Base-by-base conservation (phyloP, 2,888 invertebrate genomes). In the Trileptium ribeirensis region DNA sequence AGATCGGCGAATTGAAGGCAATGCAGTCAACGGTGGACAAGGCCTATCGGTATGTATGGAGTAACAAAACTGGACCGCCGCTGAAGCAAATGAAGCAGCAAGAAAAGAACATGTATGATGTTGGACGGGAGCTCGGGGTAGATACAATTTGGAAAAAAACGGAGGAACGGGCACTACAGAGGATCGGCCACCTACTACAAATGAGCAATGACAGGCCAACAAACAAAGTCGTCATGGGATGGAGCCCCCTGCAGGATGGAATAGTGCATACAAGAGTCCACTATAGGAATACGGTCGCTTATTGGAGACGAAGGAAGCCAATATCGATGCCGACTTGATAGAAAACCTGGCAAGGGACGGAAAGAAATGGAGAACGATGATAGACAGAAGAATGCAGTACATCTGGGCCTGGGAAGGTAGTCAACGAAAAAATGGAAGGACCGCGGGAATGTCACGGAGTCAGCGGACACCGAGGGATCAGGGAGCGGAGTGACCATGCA, bases 11-110 rank as follows among this genome's bases (percentile, higher is more conserved):
- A 36, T 15, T 70, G 33, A 70, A 70, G n/a, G 8, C 31, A 15
- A 70, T 70, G 31, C 70, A 70, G n/a, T 70, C 70, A 29, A 33
- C 33, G 70, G 33, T 70, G 8, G 31, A 70, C 33, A 70, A 70
- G n/a, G 70, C 70, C 15, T 70, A 70, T 36, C 36, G 70, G n/a
- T 70, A 70, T 70, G n/a, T 70, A 8, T 70, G 70, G n/a, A 70
- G 70, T 36, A 70, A 36, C 70, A 36, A 70, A 70, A 70, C 3
- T 70, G 70, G 33, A 8, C 70, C 33, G 15, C 70, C 70, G 36
- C 33, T 70, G 70, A 8, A 19, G 33, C 70, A 70, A 36, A 70
- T 70, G 70, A 8, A 70, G 70, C 8, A 8, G n/a, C 3, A 8
- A 29, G 8, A 8, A n/a, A 70, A 70, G n/a, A 70, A 70, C 70